phyloP scores from a whole-genome alignment of 2,888 invertebrate species.

The Coelinius sp. region DNA sequence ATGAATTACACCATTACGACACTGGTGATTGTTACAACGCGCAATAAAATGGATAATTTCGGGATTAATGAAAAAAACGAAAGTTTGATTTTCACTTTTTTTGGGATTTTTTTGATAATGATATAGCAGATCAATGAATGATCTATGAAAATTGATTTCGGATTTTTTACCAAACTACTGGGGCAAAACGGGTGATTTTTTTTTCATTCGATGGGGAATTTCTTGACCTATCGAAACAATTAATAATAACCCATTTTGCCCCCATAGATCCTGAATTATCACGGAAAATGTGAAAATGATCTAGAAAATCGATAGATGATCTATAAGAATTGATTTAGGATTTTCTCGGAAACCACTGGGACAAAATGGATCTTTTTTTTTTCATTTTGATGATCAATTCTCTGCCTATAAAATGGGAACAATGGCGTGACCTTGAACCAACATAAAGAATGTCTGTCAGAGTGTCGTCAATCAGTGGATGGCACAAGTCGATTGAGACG shows the following conservation, averaged over 20 bases:
- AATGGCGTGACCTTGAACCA: neutral
- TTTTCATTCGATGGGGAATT: too few species aligned
- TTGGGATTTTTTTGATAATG: neutral
- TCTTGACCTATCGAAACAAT: too few species aligned
- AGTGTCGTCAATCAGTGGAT: neutral
- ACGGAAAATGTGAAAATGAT: too few species aligned
- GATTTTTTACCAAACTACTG: too few species aligned
- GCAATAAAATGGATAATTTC: neutral
- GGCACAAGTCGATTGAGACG: neutral
- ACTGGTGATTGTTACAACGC: neutral
- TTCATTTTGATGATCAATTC: neutral
- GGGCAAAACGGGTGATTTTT: too few species aligned
- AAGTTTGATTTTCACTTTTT: neutral
- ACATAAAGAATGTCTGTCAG: neutral
- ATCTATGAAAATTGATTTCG: too few species aligned
- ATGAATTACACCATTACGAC: constrained; percentile 2
- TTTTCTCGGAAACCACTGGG: neutral
- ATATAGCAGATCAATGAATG: neutral
- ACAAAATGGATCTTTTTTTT: neutral
- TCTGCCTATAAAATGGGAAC: neutral
- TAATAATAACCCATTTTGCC: too few species aligned
- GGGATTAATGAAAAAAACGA: neutral
- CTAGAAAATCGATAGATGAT: neutral
- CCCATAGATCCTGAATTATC: too few species aligned
- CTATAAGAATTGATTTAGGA: neutral